Conservation (phyloP, 53 echinoderm and acorn worm species). For the Hippasteria phrygiana region DNA sequence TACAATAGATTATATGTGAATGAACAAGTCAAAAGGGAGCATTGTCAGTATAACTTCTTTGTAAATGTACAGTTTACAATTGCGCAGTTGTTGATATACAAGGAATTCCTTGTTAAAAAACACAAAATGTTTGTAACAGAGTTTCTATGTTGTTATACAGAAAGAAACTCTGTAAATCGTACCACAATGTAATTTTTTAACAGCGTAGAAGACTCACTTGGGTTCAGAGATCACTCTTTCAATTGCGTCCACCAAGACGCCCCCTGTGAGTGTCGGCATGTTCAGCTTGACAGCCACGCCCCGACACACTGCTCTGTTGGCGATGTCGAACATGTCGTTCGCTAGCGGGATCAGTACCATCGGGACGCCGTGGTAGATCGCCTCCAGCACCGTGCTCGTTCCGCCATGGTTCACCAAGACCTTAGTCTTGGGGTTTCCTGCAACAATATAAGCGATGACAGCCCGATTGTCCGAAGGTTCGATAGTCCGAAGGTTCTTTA, state of each 20-base stretch:
- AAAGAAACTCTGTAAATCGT: no score
- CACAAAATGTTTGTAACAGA: no score
- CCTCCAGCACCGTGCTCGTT: constrained; percentile 29
- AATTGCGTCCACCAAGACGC: background rate
- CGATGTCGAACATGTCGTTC: constrained; percentile 41
- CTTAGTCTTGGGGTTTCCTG: constrained; percentile 41
- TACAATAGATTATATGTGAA: no score
- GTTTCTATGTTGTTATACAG: no score
- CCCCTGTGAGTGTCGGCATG: constrained; percentile 46
- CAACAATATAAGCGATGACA: no score
- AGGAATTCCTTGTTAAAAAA: no score
- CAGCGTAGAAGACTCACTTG: background rate
- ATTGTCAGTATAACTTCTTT: no score
- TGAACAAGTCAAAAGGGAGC: no score
- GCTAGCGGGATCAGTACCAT: constrained; percentile 51
- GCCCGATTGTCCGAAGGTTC: no score
- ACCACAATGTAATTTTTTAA: background rate
- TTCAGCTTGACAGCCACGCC: constrained; percentile 23
- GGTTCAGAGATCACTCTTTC: constrained; percentile 23
- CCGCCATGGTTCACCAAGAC: constrained; percentile 48
- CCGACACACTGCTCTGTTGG: constrained; percentile 22
- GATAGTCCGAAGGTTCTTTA: no score
- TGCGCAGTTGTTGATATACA: no score
- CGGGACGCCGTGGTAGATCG: constrained; percentile 41
- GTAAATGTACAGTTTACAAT: no score